phyloP scores from a whole-genome alignment of 1,140 invertebrate genomes.

The Phymorhynchus buccinoides region DNA sequence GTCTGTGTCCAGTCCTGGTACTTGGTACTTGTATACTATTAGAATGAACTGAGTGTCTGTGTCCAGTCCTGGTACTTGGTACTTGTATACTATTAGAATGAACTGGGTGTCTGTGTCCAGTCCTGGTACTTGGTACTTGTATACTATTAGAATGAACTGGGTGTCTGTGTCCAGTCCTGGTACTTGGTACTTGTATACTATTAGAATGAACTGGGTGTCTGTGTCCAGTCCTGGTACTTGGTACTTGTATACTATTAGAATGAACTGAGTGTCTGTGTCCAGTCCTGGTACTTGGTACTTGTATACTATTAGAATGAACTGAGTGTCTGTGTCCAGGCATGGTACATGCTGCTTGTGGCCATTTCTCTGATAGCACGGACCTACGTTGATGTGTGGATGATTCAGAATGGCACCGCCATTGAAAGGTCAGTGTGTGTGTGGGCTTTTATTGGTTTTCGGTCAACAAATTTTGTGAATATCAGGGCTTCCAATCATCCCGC shows the following conservation, averaged over 20 bases:
- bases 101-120: too few relatives aligned
- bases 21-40: not conserved
- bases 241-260: not conserved
- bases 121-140: too few relatives aligned
- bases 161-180: too few relatives aligned
- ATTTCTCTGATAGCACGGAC: slow-evolving; percentile 87
- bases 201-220: not conserved
- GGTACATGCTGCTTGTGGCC: slow-evolving; percentile 87
- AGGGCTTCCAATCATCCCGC: too few relatives aligned
- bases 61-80: too few relatives aligned
- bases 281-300: not conserved
- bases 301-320: too few relatives aligned
- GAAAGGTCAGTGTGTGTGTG: slow-evolving; percentile 91
- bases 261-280: not conserved
- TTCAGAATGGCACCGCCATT: slow-evolving; percentile 91
- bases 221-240: not conserved
- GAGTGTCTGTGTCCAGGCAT: slow-evolving; percentile 76
- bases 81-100: too few relatives aligned
- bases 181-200: too few relatives aligned
- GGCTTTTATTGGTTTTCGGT: too few relatives aligned
- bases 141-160: too few relatives aligned
- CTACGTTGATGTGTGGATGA: slow-evolving; percentile 97
- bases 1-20: too few relatives aligned
- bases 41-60: too few relatives aligned
- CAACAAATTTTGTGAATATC: not conserved